These are phyloP conservation scores for Hesperia comma DNA, from an alignment of 2,888 invertebrate genomes.

Conservation along the genomic window DNA sequence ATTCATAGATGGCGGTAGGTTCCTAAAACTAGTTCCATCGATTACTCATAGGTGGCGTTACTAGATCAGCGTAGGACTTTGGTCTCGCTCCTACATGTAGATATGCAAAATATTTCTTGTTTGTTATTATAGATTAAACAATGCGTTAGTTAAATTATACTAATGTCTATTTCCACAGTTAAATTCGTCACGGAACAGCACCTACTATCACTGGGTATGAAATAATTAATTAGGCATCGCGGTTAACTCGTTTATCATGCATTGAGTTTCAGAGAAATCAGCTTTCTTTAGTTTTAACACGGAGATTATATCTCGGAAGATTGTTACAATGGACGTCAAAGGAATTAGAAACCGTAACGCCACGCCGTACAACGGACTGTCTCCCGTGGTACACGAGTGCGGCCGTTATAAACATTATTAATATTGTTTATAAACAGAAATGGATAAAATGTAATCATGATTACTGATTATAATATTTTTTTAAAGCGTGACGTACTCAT, in stretches of 20 bases:
- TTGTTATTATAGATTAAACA: not conserved
- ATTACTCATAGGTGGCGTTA: no score
- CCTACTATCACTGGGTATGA: not conserved
- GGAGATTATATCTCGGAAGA: slow-evolving; percentile 42
- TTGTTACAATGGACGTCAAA: slow-evolving; percentile 47
- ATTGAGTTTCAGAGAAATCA: slow-evolving; percentile 29
- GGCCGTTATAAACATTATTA: not conserved
- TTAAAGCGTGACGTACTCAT: no score
- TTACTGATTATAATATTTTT: no score
- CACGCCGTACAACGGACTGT: slow-evolving; percentile 13
- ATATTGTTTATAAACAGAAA: no score
- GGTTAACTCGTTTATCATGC: slow-evolving; percentile 23
- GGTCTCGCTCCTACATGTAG: no score
- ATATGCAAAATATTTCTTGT: no score
- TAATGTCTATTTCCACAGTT: not conserved
- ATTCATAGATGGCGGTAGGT: no score
- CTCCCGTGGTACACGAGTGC: not conserved
- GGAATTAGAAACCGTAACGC: slow-evolving; percentile 52
- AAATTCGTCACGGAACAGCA: slow-evolving; percentile 14
- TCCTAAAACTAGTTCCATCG: no score
- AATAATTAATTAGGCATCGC: slow-evolving; percentile 19
- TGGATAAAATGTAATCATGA: no score
- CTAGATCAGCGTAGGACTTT: no score
- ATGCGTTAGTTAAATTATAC: not conserved
- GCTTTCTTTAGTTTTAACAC: slow-evolving; percentile 33